Evolutionary conservation across 2,797 vertebrate species (phyloP).

Genomic region (Enteromius afrohamiltoni): DNA sequence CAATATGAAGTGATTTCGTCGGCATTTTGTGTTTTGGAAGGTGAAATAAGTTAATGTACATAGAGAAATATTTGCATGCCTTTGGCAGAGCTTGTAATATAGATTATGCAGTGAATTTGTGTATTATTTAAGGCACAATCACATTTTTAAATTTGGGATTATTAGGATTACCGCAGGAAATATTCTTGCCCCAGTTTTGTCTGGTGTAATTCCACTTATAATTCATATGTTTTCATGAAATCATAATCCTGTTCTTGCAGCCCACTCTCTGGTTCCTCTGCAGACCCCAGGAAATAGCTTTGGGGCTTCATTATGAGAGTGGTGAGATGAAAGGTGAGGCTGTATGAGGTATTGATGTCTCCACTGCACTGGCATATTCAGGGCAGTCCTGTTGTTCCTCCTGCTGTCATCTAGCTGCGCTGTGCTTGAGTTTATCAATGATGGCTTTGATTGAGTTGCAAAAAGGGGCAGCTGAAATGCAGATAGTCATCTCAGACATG

Average conservation of each 20-base stretch:
- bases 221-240: background rate
- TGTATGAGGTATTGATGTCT: conserved; percentile 61
- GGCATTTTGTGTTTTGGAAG: background rate
- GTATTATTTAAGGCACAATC: conserved; percentile 23
- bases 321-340: conserved; percentile 66
- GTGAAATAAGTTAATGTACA: background rate
- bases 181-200: background rate
- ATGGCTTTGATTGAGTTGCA: conserved; percentile 35
- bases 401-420: conserved; percentile 26
- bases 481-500: conserved; percentile 16
- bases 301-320: conserved; percentile 62
- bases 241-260: conserved; percentile 1
- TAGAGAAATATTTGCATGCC: background rate
- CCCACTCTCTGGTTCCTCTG: conserved; percentile 9
- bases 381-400: conserved; percentile 65
- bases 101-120: background rate
- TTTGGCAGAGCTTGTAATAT: conserved; percentile 10
- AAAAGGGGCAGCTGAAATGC: background rate
- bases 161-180: conserved; percentile 14
- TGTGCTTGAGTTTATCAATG: conserved; percentile 38
- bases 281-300: conserved; percentile 37
- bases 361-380: conserved; percentile 72
- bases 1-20: background rate
- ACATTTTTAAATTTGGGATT: conserved; percentile 12
- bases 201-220: background rate